Evolutionary conservation across 2,113 vertebrate species (phyloP), one percentile per base, ranked within the genome.

Genomic region (Rattus rattus): DNA sequence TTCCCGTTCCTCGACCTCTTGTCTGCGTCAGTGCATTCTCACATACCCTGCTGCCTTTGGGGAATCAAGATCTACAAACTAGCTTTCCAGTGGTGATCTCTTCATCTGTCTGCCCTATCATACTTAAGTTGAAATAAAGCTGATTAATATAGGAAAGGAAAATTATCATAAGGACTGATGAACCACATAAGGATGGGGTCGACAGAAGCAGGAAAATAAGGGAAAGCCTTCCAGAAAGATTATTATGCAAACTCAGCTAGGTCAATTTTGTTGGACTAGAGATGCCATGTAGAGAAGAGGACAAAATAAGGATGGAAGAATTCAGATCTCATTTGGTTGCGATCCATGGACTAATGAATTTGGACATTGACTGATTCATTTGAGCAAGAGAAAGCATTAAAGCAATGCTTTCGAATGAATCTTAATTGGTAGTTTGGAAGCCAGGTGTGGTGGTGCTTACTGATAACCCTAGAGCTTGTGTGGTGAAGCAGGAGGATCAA

Each of bases 311-410:
- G n/a, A n/a, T 94, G 59, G 70, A 85, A 94, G 92, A 65, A 6
- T 88, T 94, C 73, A 85, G 24, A 70, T 12, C 81, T 24, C 5
- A 49, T 81, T 91, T 92, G 65, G 17, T 59, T 88, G 54, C 8
- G 61, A 80, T 70, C 86, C 75, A 13, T 79, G 56, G 22, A 36
- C 30, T 95, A 95, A 75, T 88, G 67, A 59, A 33, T 70, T 92
- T 94, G 59, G n/a, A 85, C 17, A 85, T 22, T 80, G 85, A 88
- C 65, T 70, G 70, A 80, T 88, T 86, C 59, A 88, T 94, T 79
- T 95, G n/a, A 70, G 52, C 70, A 92, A 90, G 14, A 75, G 33
- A 63, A 92, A 87, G 5, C 47, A 91, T 72, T 72, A 92, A 97
- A 91, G 43, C 17, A 83, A 26, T 52, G 1, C 56, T 94, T 85